Percentiles rank a stretch among this genome's conserved stretches.
Evolutionary conservation across 1,140 invertebrate species (phyloP).

Genomic region (Meteorus sp.): DNA sequence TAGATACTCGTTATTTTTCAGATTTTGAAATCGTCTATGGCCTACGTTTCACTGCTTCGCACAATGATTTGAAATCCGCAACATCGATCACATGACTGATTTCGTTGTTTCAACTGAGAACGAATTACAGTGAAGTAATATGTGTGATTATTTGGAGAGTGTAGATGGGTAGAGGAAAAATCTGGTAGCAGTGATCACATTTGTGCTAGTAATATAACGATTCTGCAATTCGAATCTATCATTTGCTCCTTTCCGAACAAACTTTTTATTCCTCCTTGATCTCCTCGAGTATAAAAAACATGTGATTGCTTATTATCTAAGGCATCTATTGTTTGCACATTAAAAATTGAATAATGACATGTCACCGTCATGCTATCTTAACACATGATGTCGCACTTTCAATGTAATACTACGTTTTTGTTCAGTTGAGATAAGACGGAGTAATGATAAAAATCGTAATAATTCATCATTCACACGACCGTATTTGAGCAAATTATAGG

Average conservation of each 20-base stretch:
- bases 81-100: too few species aligned
- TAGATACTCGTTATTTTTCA: background rate
- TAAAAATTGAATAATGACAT: slow-evolving; percentile 23
- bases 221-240: too few species aligned
- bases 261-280: slow-evolving; percentile 22
- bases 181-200: too few species aligned
- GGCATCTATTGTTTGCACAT: slow-evolving; percentile 24
- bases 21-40: slow-evolving; percentile 15
- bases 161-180: too few species aligned
- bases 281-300: slow-evolving; percentile 34
- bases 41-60: slow-evolving; percentile 14
- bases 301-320: slow-evolving; percentile 35
- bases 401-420: background rate
- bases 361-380: background rate
- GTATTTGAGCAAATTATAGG: slow-evolving; percentile 13
- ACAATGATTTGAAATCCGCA: too few species aligned
- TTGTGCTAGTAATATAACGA: too few species aligned
- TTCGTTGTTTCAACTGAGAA: too few species aligned
- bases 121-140: too few species aligned
- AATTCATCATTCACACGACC: background rate
- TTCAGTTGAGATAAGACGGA: background rate
- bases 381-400: background rate
- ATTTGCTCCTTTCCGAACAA: slow-evolving; percentile 8
- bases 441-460: too few species aligned
- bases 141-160: too few species aligned